Conservation (phyloP, 2,113 vertebrate species). For the Mustela lutreola region DNA sequence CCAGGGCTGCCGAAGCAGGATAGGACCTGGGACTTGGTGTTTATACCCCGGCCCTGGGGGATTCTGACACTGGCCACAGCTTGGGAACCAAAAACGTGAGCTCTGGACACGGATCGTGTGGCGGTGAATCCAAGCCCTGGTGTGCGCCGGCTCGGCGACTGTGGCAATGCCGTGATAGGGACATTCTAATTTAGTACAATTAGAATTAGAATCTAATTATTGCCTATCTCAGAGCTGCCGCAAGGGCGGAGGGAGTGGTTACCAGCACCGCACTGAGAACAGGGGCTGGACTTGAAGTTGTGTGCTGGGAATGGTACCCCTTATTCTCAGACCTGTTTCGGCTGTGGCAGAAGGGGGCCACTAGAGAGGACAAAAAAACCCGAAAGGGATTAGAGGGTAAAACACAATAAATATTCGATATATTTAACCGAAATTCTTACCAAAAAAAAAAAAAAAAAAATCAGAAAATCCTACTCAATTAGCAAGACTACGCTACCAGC, state of each 20-base stretch:
- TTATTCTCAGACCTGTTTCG: background rate
- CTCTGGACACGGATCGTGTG: background rate
- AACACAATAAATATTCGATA: background rate
- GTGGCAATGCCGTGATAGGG: background rate
- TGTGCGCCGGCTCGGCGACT: background rate
- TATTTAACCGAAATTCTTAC: background rate
- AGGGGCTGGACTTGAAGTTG: background rate
- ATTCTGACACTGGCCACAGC: background rate
- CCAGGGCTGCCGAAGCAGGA: background rate
- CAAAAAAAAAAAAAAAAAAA: background rate
- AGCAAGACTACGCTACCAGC: background rate
- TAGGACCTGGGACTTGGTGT: background rate
- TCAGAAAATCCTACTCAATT: background rate
- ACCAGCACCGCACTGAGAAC: background rate
- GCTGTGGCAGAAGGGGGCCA: background rate
- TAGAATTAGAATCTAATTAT: background rate
- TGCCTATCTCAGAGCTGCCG: background rate
- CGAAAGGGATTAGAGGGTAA: background rate
- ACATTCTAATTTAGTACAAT: background rate
- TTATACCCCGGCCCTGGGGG: background rate
- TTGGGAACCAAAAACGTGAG: background rate
- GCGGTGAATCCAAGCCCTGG: background rate
- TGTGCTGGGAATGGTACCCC: background rate
- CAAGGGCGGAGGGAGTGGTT: background rate
- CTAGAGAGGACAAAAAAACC: background rate